phyloP scores from a whole-genome alignment of 1,140 invertebrate genomes.

The Hypsibius dujardini region DNA sequence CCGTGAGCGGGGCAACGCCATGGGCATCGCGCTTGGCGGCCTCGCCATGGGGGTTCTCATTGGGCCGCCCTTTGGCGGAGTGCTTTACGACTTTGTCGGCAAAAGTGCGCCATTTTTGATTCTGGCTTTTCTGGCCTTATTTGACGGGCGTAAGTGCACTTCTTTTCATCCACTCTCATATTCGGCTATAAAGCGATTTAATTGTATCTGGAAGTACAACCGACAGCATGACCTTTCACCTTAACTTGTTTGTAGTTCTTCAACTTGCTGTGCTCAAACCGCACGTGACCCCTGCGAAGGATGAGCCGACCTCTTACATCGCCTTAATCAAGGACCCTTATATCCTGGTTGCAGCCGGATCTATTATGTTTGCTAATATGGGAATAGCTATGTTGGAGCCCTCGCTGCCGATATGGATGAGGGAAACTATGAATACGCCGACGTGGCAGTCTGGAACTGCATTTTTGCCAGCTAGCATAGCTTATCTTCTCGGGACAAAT shows the following conservation, averaged over 20 bases:
- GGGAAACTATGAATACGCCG: slow-evolving; percentile 79
- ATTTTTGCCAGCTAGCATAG: slow-evolving; percentile 86
- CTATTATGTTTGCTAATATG: slow-evolving; percentile 94
- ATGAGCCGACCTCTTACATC: slow-evolving; percentile 75
- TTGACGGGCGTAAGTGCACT: slow-evolving; percentile 66
- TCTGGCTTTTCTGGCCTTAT: slow-evolving; percentile 68
- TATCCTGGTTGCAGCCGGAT: slow-evolving; percentile 59
- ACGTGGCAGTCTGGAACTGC: slow-evolving; percentile 80
- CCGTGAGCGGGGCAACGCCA: slow-evolving; percentile 84
- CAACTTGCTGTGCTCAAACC: slow-evolving; percentile 89
- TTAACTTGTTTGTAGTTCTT: slow-evolving; percentile 50
- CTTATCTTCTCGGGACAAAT: slow-evolving; percentile 91
- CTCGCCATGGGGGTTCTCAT: slow-evolving; percentile 83
- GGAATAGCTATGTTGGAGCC: slow-evolving; percentile 96
- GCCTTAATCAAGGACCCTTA: slow-evolving; percentile 83
- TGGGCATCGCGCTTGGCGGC: slow-evolving; percentile 91
- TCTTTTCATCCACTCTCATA: too few relatives aligned
- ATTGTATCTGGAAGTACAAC: too few relatives aligned
- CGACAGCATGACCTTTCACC: too few relatives aligned
- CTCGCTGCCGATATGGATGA: slow-evolving; percentile 92
- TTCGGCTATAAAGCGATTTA: too few relatives aligned
- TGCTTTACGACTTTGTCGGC: slow-evolving; percentile 95
- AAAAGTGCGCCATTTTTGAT: slow-evolving; percentile 91
- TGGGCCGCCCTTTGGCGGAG: slow-evolving; percentile 80
- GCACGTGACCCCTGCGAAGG: slow-evolving; percentile 66